phyloP scores from a whole-genome alignment of 2,797 vertebrate species.

The Pseudomugil tenellus region DNA sequence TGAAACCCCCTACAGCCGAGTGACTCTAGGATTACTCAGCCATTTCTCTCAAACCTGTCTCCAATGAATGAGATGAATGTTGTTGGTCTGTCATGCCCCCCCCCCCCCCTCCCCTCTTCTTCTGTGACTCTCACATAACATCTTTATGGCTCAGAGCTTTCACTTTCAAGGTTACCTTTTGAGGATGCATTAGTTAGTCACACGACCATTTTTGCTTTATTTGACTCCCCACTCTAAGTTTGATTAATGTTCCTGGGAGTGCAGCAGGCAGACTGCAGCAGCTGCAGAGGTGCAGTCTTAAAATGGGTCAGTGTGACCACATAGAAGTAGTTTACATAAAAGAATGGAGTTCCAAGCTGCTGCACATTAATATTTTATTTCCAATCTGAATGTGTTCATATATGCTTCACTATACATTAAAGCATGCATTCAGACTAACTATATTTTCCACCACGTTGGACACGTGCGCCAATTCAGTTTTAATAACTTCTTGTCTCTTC shows the following conservation, averaged over 20 bases:
- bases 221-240: conserved; percentile 34
- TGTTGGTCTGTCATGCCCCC: conserved; percentile 40
- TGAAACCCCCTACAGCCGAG: conserved; percentile 59
- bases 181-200: conserved; percentile 30
- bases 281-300: conserved; percentile 14
- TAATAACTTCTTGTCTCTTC: conserved; percentile 28
- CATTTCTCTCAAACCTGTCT: conserved; percentile 43
- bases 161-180: conserved; percentile 12
- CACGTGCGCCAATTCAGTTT: conserved; percentile 17
- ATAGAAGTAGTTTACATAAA: conserved; percentile 7
- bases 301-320: conserved; percentile 11
- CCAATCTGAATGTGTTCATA: conserved; percentile 6
- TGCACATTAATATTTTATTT: conserved; percentile 25
- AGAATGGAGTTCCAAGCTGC: conserved; percentile 7
- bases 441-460: conserved; percentile 7
- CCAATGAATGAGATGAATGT: conserved; percentile 44
- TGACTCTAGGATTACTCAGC: conserved; percentile 60
- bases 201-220: conserved; percentile 27
- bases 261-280: conserved; percentile 24
- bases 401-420: conserved; percentile 4
- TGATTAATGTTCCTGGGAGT: conserved; percentile 38
- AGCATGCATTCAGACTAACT: no score
- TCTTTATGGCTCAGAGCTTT: conserved; percentile 23
- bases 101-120: conserved; percentile 15
- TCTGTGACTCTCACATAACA: conserved; percentile 46